Evolutionary conservation across 2,797 vertebrate genomes (phyloP).

Genomic region (Garrulus glandarius): DNA sequence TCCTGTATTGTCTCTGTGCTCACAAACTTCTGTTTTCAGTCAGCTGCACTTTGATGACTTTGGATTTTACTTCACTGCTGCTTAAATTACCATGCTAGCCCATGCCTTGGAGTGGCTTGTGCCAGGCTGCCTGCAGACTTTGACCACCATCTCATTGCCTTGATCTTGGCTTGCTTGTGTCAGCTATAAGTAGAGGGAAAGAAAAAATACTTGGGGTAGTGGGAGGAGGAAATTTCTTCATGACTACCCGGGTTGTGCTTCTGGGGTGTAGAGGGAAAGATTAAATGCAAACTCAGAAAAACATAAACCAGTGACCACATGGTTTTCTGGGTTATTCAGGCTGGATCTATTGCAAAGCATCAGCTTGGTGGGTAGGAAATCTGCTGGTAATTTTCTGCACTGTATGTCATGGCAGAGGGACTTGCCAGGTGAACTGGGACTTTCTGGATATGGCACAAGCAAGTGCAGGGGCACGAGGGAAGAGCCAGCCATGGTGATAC

Average conservation of each 20-base stretch:
- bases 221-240: neutral
- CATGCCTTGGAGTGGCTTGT: neutral
- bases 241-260: neutral
- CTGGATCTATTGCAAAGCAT: neutral
- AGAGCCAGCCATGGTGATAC: neutral
- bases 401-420: neutral
- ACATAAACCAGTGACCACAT: neutral
- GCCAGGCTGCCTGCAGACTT: neutral
- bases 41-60: neutral
- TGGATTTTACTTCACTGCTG: neutral
- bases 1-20: neutral
- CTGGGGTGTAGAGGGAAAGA: neutral
- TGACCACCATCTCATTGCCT: neutral
- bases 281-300: neutral
- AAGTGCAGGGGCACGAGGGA: neutral
- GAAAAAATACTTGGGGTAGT: neutral
- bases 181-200: neutral
- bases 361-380: neutral
- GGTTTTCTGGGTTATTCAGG: neutral
- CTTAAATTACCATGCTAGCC: neutral
- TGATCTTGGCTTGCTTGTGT: neutral
- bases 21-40: neutral
- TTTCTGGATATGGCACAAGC: neutral
- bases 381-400: neutral
- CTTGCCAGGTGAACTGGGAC: neutral